Evolutionary conservation across 1,140 invertebrate species (phyloP).

Genomic region (Pogonomyrmex californicus): DNA sequence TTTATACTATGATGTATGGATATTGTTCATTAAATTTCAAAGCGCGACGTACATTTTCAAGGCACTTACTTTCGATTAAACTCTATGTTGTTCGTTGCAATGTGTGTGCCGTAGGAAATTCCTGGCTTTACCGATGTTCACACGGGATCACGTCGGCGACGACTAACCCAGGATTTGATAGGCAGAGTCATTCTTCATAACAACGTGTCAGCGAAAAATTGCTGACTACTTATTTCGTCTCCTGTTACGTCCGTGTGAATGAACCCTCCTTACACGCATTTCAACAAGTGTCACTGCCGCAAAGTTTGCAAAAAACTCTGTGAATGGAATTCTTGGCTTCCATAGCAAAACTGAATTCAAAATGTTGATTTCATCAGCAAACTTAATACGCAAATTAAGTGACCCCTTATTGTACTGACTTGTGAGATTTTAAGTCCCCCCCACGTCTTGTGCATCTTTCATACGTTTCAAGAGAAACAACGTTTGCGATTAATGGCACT

Average conservation of each 20-base stretch:
- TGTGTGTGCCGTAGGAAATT: background rate
- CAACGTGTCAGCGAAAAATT: constrained; percentile 62
- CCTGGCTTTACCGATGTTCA: constrained; percentile 27
- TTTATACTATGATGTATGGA: background rate
- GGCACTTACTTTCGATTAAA: constrained; percentile 12
- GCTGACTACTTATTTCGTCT: constrained; percentile 58
- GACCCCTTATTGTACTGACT: background rate
- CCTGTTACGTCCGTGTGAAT: constrained; percentile 36
- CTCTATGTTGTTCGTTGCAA: background rate
- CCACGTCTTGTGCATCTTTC: background rate
- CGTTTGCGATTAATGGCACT: constrained; percentile 16
- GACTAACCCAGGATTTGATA: constrained; percentile 51
- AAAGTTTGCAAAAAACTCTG: constrained; percentile 7
- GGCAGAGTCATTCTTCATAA: background rate
- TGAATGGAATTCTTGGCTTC: constrained; percentile 1
- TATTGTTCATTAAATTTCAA: background rate
- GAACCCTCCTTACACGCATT: constrained; percentile 35
- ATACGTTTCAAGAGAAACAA: background rate
- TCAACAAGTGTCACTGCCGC: constrained; percentile 18
- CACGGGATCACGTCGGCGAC: constrained; percentile 14
- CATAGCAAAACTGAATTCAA: background rate
- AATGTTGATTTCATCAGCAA: background rate
- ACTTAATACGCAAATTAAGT: background rate
- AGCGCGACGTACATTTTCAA: background rate
- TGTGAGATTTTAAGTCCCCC: background rate